Percentiles rank a stretch among this genome's conserved stretches.
Conservation (phyloP, 2,888 invertebrate species). For the Idaea aversata region DNA sequence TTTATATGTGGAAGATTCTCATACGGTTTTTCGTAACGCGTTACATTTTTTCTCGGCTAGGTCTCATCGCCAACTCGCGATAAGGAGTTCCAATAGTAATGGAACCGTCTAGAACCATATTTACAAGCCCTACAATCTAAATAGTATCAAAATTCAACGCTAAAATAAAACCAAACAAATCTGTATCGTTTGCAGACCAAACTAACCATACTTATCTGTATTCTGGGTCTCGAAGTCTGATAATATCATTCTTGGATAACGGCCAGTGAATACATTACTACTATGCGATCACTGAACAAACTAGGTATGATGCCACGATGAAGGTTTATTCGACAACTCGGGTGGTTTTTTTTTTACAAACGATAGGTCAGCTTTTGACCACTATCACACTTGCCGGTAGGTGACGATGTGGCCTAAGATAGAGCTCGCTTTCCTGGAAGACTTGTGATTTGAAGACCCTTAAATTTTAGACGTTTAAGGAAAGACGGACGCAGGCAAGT, state of each 20-base stretch:
- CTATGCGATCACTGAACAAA: slow-evolving; percentile 13
- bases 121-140: no score
- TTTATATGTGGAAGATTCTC: no score
- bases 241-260: slow-evolving; percentile 45
- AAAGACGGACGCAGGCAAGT: no score
- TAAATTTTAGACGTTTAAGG: no score
- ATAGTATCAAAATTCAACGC: neutral
- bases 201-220: neutral
- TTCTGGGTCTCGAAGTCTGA: slow-evolving; percentile 8
- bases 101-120: no score
- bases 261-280: slow-evolving; percentile 55
- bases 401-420: neutral
- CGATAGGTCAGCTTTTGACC: neutral
- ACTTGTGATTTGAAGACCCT: no score
- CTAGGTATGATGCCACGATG: neutral
- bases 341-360: neutral
- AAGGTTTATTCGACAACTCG: neutral
- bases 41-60: no score
- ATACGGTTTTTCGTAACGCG: no score
- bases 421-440: neutral
- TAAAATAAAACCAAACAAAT: neutral
- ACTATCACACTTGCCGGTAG: no score
- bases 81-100: no score
- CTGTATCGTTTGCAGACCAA: neutral
- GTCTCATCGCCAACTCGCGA: no score